phyloP scores from a whole-genome alignment of 1,140 invertebrate genomes.

The Eueides isabella region DNA sequence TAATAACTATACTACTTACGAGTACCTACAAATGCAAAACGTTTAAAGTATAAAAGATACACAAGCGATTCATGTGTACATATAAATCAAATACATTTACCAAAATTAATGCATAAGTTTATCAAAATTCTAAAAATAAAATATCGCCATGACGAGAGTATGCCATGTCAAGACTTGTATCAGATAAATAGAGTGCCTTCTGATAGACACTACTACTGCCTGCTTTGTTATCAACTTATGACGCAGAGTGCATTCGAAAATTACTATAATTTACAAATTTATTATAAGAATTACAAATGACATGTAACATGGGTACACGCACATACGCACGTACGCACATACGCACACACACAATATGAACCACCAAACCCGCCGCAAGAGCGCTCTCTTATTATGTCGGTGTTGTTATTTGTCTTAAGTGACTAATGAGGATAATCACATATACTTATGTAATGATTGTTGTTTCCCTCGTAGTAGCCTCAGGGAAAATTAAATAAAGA shows the following conservation, averaged over 20 bases:
- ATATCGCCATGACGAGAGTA: neutral
- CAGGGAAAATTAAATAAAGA: conserved; percentile 8
- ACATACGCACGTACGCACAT: too few relatives aligned
- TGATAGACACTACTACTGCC: neutral
- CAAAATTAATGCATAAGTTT: neutral
- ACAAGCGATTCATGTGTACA: too few relatives aligned
- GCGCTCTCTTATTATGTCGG: too few relatives aligned
- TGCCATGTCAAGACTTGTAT: neutral
- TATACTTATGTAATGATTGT: conserved; percentile 1
- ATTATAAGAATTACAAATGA: neutral
- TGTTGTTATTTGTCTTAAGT: neutral
- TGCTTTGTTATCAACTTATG: neutral
- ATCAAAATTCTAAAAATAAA: neutral
- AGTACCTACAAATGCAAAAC: too few relatives aligned
- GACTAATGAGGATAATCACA: neutral
- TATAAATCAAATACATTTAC: too few relatives aligned
- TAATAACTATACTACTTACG: too few relatives aligned
- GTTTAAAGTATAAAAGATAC: too few relatives aligned
- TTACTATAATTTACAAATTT: too few relatives aligned
- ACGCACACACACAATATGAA: neutral
- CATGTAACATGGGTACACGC: neutral
- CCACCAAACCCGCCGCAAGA: too few relatives aligned
- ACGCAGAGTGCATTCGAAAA: neutral
- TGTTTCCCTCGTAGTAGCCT: neutral
- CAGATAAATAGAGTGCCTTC: neutral